Evolutionary conservation across 2,113 vertebrate species (phyloP), one percentile per base, ranked within the genome.

Genomic region (Carassius gibelio): DNA sequence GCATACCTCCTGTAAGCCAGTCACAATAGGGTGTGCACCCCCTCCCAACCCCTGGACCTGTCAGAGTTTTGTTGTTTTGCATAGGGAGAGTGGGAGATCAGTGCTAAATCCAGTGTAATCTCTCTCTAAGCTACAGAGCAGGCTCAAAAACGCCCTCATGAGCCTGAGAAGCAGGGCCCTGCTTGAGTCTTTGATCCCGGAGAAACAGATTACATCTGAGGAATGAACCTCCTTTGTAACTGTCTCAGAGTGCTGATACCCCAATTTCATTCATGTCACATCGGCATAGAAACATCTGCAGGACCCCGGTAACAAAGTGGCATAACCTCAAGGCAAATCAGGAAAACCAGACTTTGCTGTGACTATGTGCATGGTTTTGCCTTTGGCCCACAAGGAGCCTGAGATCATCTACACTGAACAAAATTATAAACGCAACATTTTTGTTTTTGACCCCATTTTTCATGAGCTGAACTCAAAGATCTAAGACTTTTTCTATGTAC

Each of bases 131-230:
- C 89, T 86, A 92, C 91, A 89, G 90, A 89, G 87, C 90, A 92
- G 92, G 88, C 93, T 88, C 91, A 78, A 82, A 81, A 84, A 75
- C 21, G 90, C 87, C 87, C 88, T 90, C 88, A 72, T 91, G 91
- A 93, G 90, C 88, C 87, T 89, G 90, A 93, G 95, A 95, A 93
- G 92, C 93, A 93, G 93, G 90, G 83, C 87, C 91, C 87, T 92
- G 91, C 94, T 90, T 90, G 88, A 91, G 66, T 84, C 92, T 94
- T 92, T 93, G 93, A 94, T 91, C 88, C 93, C 72, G 87, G 90
- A 90, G 90, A 88, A 92, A 93, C 93, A 94, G 94, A 95, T 94
- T 94, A 95, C 93, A 94, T 93, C 85, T 90, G 87, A 93, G 89
- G 85, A 92, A 77, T 52, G 17, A 69, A 68, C 45, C 75, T 5